Base-by-base conservation (phyloP, 2,113 vertebrate species). In the Nesogale talazaci region DNA sequence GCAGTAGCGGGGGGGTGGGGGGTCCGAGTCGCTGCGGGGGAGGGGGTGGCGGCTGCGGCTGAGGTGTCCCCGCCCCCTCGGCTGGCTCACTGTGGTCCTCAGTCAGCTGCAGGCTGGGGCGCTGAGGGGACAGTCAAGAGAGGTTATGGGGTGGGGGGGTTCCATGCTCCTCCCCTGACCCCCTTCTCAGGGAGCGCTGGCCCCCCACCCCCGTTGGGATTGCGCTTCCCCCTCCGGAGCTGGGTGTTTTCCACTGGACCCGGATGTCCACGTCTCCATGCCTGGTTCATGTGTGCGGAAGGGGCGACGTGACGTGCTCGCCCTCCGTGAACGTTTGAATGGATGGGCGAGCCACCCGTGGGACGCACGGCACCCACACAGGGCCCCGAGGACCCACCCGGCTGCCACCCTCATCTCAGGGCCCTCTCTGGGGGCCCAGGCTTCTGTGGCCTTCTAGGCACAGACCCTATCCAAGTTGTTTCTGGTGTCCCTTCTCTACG, bases 81-180 rank as follows among this genome's bases (percentile, higher is more conserved):
- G 96, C 97, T 97, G 97, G 96, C 98, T 98, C 98, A 95, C 97
- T 94, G 63, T 97, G 96, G 96, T 98, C 97, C 98, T 98, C 95
- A 92, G 97, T 97, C 22, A 93, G 97, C 97, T 98, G 96, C 97
- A 97, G 97, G 97, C 97, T 96, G 96, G 97, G 96, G 97, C 86
- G 96, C 97, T 2, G 0, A 87, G 92, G 97, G 96, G 95, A 83
- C 79, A 97, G 88, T 4, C 31, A 25, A 36, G n/a, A 25, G 40
- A 12, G 31, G 56, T 83, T 67, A 78, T 2, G 25, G 8, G 38
- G 52, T 20, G n/a, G 25, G 8, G 38, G 52, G 23, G n/a, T 27
- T 1, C 79, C 17, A 52, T 34, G 69, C 31, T 75, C 67, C 9
- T 15, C 8, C 15, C 72, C 57, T 14, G 63, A 23, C 16, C 56